phyloP scores from a whole-genome alignment of 1,140 invertebrate genomes.

The Proales similis region DNA sequence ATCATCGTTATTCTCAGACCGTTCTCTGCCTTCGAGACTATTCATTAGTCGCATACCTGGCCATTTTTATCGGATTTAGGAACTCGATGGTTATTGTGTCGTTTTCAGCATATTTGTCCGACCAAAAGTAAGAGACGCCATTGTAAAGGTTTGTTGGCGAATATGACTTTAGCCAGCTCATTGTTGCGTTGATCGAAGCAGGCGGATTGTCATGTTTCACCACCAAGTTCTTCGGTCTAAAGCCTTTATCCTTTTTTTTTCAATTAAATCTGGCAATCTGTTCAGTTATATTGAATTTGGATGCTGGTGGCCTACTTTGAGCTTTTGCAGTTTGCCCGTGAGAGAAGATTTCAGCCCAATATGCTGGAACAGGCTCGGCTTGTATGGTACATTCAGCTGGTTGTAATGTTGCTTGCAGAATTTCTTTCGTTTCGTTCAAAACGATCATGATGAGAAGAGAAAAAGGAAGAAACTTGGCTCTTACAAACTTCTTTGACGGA shows the following conservation, averaged over 20 bases:
- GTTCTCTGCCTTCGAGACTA: too few species aligned
- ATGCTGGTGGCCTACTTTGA: too few species aligned
- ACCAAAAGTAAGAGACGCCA: conserved; percentile 87
- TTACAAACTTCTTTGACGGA: conserved; percentile 52
- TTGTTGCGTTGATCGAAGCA: conserved; percentile 66
- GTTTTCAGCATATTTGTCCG: conserved; percentile 70
- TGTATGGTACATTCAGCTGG: conserved; percentile 58
- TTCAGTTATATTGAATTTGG: too few species aligned
- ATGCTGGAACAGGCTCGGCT: conserved; percentile 88
- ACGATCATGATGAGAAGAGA: conserved; percentile 59
- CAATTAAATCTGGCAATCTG: too few species aligned
- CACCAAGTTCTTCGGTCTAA: conserved; percentile 74
- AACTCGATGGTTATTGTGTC: conserved; percentile 73
- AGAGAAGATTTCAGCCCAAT: conserved; percentile 88
- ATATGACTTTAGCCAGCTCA: conserved; percentile 76
- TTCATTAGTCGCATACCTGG: too few species aligned
- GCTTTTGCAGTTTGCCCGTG: conserved; percentile 89
- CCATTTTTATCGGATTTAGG: too few species aligned
- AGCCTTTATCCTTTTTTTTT: conserved; percentile 89
- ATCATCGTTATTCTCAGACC: background rate
- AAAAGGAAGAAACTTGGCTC: conserved; percentile 38
- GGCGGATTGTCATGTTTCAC: conserved; percentile 64
- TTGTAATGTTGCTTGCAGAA: conserved; percentile 43
- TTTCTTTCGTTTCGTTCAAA: conserved; percentile 63
- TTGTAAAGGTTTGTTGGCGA: conserved; percentile 72